Percentiles rank a stretch among this genome's conserved stretches.
Evolutionary conservation across 2,113 vertebrate species (phyloP).

Genomic region (Colius striatus): DNA sequence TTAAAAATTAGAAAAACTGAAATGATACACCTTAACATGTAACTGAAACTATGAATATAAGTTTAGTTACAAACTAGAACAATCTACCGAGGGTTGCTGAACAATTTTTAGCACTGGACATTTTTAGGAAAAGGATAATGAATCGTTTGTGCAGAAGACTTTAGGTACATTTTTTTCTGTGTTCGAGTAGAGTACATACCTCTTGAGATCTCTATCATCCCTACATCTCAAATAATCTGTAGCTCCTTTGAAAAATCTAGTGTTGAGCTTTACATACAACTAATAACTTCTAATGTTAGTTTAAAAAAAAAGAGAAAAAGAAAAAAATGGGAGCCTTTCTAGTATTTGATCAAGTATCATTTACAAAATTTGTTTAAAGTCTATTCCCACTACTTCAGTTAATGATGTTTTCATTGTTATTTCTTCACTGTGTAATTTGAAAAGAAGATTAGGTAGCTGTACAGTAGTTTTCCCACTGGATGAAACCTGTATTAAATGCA

Average conservation of each 20-base stretch:
- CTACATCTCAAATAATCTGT: neutral
- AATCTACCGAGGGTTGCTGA: neutral
- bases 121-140: neutral
- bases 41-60: neutral
- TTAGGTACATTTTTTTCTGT: neutral
- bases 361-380: conserved; percentile 1
- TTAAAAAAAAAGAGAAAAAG: neutral
- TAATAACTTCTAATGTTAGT: neutral
- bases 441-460: conserved; percentile 66
- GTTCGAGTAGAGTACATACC: neutral
- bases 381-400: conserved; percentile 16
- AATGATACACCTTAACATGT: neutral
- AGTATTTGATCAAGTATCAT: neutral
- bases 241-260: neutral
- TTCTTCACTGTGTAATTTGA: conserved; percentile 43
- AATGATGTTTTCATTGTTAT: conserved; percentile 54
- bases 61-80: neutral
- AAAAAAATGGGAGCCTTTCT: neutral
- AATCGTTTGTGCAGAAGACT: neutral
- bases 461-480: conserved; percentile 76
- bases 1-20: neutral
- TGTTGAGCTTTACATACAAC: neutral
- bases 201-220: neutral
- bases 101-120: neutral
- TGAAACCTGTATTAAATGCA: conserved; percentile 65